These are phyloP conservation scores for Mastomys natalensis DNA, from an alignment of 2,113 vertebrate genomes.

Conservation along the genomic window DNA sequence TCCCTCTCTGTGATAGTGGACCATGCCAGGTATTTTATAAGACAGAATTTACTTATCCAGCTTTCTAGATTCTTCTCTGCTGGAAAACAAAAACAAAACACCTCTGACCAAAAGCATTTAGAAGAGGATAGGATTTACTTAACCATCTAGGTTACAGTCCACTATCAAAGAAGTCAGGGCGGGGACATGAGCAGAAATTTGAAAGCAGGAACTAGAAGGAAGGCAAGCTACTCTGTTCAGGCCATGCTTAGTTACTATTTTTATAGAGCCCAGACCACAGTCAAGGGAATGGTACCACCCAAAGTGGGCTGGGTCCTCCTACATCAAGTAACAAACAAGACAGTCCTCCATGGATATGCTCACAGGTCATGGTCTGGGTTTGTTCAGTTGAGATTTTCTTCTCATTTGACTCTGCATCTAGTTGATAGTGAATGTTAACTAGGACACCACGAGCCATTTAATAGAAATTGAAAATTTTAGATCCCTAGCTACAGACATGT, in stretches of 20 bases:
- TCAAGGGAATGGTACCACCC: background rate
- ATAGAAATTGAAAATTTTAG: conserved; percentile 50
- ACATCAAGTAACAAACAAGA: background rate
- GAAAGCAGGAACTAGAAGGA: background rate
- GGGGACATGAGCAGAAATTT: no score
- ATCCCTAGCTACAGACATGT: background rate
- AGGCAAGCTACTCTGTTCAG: no score
- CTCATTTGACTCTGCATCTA: background rate
- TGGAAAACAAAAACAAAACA: background rate
- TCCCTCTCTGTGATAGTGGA: background rate
- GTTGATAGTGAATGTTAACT: background rate
- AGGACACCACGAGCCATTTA: background rate
- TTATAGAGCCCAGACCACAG: background rate
- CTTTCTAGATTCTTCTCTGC: background rate
- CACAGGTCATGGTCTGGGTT: background rate
- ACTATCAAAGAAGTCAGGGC: background rate
- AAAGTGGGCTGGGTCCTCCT: background rate
- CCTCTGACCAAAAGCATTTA: background rate
- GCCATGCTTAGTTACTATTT: background rate
- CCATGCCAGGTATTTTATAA: conserved; percentile 64
- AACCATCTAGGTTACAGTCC: background rate
- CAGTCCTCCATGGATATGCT: background rate
- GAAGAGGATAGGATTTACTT: background rate
- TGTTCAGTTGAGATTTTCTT: background rate
- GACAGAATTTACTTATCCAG: background rate